Conservation (phyloP, 1,140 invertebrate genomes). For the Aphelinus certus region DNA sequence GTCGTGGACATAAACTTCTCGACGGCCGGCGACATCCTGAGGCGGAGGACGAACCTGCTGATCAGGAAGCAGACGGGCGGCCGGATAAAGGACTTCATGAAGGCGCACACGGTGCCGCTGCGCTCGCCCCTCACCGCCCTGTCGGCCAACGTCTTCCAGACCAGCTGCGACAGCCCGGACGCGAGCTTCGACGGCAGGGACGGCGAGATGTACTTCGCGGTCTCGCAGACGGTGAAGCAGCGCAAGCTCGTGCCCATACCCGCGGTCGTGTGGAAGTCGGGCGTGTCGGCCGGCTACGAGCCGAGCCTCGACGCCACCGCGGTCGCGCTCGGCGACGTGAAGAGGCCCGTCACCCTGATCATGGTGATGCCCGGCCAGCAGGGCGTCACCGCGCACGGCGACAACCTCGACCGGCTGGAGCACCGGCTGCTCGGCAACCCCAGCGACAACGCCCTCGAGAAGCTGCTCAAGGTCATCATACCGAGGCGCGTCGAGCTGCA, state of each 20-base stretch:
- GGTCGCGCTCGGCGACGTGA: constrained; percentile 75
- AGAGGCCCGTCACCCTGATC: constrained; percentile 78
- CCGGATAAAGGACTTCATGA: constrained; percentile 79
- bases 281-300: constrained; percentile 84
- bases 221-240: constrained; percentile 79
- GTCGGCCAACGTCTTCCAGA: constrained; percentile 82
- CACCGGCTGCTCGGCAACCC: constrained; percentile 74
- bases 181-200: constrained; percentile 78
- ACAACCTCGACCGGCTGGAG: constrained; percentile 78
- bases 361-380: constrained; percentile 83
- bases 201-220: constrained; percentile 86
- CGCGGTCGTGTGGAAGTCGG: constrained; percentile 78
- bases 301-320: constrained; percentile 83
- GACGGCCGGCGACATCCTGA: constrained; percentile 78
- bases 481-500: constrained; percentile 81
- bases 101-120: constrained; percentile 74
- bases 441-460: constrained; percentile 77
- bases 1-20: constrained; percentile 86
- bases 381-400: constrained; percentile 77
- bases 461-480: constrained; percentile 76
- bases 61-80: constrained; percentile 82
- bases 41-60: constrained; percentile 79
- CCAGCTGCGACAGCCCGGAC: constrained; percentile 77
- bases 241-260: constrained; percentile 82
- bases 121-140: constrained; percentile 80